A percentile compares a stretch with the other conserved stretches of the same genome.
Evolutionary conservation across 2,797 vertebrate genomes (phyloP).

Genomic region (Astyanax mexicanus): DNA sequence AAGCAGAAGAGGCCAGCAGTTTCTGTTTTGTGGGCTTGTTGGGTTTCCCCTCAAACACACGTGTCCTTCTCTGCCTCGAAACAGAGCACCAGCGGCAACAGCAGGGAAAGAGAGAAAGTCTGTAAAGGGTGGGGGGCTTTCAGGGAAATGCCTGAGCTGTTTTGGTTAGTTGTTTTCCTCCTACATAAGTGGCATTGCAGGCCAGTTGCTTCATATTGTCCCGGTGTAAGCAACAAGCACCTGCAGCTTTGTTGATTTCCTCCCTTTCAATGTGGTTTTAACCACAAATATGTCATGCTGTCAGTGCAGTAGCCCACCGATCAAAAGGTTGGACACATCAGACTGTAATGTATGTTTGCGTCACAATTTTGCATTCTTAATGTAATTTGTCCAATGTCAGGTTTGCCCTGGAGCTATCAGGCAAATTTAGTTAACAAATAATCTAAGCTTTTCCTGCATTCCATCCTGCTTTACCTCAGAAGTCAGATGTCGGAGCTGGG

Average conservation of each 20-base stretch:
- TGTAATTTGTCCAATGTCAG: too few relatives aligned
- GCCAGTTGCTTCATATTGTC: slow-evolving; percentile 45
- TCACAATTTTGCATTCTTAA: too few relatives aligned
- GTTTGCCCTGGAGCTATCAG: too few relatives aligned
- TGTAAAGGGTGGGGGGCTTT: slow-evolving; percentile 18
- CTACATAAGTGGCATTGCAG: slow-evolving; percentile 48
- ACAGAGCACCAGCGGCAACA: slow-evolving; percentile 28
- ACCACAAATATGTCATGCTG: not conserved
- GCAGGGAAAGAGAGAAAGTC: slow-evolving; percentile 1
- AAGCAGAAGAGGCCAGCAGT: slow-evolving; percentile 7
- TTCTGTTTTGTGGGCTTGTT: slow-evolving; percentile 37
- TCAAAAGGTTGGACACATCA: not conserved
- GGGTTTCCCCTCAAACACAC: slow-evolving; percentile 36
- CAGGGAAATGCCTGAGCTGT: slow-evolving; percentile 43
- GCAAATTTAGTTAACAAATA: too few relatives aligned
- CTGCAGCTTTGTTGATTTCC: slow-evolving; percentile 41
- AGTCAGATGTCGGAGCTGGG: too few relatives aligned
- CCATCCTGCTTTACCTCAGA: too few relatives aligned
- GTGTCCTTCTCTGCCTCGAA: slow-evolving; percentile 36
- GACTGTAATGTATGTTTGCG: not conserved
- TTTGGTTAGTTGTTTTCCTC: slow-evolving; percentile 47
- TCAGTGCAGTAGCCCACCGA: not conserved
- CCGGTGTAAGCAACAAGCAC: slow-evolving; percentile 44
- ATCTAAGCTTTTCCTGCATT: too few relatives aligned
- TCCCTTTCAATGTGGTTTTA: not conserved